phyloP scores from a whole-genome alignment of 1,140 invertebrate genomes.

The Mizuhopecten yessoensis region DNA sequence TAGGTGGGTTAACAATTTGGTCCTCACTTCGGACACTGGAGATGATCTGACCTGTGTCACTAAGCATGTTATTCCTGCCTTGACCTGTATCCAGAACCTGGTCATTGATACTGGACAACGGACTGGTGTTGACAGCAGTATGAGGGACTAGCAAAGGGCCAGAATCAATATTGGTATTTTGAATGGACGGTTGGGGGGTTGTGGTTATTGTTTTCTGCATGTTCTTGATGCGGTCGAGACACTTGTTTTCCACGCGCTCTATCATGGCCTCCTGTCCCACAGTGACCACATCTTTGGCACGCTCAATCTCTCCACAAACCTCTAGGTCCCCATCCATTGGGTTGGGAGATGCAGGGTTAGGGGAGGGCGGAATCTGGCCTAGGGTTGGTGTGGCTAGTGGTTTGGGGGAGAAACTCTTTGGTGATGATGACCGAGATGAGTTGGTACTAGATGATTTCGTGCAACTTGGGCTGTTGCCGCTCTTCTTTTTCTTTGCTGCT shows the following conservation, averaged over 20 bases:
- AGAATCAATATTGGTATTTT: constrained; percentile 13
- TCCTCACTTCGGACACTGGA: constrained; percentile 1
- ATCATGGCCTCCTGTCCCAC: constrained; percentile 70
- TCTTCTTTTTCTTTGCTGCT: constrained; percentile 6
- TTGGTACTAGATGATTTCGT: constrained; percentile 21
- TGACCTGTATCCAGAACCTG: constrained; percentile 4
- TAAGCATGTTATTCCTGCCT: constrained; percentile 32
- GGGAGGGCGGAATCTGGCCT: constrained; percentile 48
- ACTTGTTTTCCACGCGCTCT: constrained; percentile 74
- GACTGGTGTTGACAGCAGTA: neutral
- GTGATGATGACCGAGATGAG: constrained; percentile 51
- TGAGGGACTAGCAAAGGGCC: neutral
- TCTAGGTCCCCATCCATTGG: constrained; percentile 63
- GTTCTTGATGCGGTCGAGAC: constrained; percentile 59
- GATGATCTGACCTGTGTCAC: constrained; percentile 8
- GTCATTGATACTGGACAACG: neutral
- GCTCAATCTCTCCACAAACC: constrained; percentile 73
- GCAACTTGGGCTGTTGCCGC: neutral
- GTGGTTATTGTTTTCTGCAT: constrained; percentile 44
- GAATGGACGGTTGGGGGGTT: constrained; percentile 53
- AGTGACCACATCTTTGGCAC: constrained; percentile 70
- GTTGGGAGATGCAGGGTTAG: constrained; percentile 56
- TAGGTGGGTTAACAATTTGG: constrained; percentile 14
- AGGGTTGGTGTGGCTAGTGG: constrained; percentile 1
- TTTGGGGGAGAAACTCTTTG: constrained; percentile 57